These are phyloP conservation scores for Nasonia longicornis DNA, from an alignment of 1,140 invertebrate genomes.

Conservation along the genomic window DNA sequence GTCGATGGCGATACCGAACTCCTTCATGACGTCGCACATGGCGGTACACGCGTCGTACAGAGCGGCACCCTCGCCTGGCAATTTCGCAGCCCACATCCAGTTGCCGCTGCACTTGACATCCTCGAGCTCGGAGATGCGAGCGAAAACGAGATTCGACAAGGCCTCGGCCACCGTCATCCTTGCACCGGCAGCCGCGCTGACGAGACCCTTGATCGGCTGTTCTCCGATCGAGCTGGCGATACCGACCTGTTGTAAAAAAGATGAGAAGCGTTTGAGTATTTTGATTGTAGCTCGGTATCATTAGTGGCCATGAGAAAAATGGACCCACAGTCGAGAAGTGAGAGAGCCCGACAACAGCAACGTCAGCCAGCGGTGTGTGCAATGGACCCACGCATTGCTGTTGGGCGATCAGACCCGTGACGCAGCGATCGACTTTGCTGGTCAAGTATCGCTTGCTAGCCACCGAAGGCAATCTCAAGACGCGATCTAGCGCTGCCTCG, in stretches of 20 bases:
- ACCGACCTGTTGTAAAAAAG: slow-evolving; percentile 74
- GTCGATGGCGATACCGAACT: slow-evolving; percentile 92
- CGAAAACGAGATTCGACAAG: slow-evolving; percentile 95
- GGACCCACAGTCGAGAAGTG: slow-evolving; percentile 73
- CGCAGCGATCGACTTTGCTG: slow-evolving; percentile 95
- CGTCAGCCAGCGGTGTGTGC: slow-evolving; percentile 95
- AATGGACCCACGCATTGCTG: slow-evolving; percentile 98
- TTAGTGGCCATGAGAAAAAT: slow-evolving; percentile 12
- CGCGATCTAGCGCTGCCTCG: slow-evolving; percentile 79
- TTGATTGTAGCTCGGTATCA: background rate
- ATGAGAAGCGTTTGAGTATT: slow-evolving; percentile 5
- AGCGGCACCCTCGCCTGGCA: slow-evolving; percentile 89
- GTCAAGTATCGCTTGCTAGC: slow-evolving; percentile 96
- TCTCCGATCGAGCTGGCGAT: slow-evolving; percentile 95
- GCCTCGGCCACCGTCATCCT: slow-evolving; percentile 95
- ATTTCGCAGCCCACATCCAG: slow-evolving; percentile 99
- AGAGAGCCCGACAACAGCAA: slow-evolving; percentile 91
- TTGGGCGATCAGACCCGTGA: slow-evolving; percentile 95
- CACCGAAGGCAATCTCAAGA: slow-evolving; percentile 90
- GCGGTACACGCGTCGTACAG: slow-evolving; percentile 89
- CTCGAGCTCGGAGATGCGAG: slow-evolving; percentile 83
- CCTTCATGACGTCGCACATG: slow-evolving; percentile 88
- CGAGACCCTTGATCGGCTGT: slow-evolving; percentile 93
- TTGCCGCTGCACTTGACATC: slow-evolving; percentile 98
- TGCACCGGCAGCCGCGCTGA: slow-evolving; percentile 86